Base-by-base conservation (phyloP, 1,140 invertebrate species). In the Olivierus martensii region DNA sequence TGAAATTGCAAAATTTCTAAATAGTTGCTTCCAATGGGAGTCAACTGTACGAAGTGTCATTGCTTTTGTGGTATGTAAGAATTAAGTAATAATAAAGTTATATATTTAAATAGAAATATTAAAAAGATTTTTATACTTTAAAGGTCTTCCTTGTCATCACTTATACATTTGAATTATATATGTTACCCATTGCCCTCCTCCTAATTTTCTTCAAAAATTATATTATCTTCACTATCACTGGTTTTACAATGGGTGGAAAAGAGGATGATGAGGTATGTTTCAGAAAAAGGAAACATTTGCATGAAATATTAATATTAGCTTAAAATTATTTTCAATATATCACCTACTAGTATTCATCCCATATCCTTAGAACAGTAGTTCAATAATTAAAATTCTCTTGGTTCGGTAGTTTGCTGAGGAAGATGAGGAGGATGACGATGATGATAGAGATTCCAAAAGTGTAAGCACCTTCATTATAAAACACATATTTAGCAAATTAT, bases 21-120 rank as follows among this genome's bases (percentile, higher is more conserved):
- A 96, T 72, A 91, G 87, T 67, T 96, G 91, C 72, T 92, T 95
- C 66, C 86, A 94, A 69, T 99, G 95, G 94, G 92, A 98, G 62
- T 93, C 81, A 3, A 84, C 83, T 55, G 64, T 86, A n/a, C 75
- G 87, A 61, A 96, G 88, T 60, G 77, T 90, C 51, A 70, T 86
- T 37, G 89, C 92, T 7, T 80, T 99, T 46, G 69, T 90, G 12
- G 72, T 87, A 66, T 71, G 53, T 53, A 47, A 21, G 15, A 28
- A 28, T 28, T 28, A 28, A 28, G 28, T 28, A 6, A 9, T 28
- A 9, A 28, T 1, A 28, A 6, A 9, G 9, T 28, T 28, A 6
- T 28, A 28, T 28, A 28, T 28, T 28, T 1, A 6, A 28, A 28
- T 28, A 28, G 28, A 4, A 28, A 28, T 28, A 28, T 28, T 28